Base-by-base conservation (phyloP, 1,140 invertebrate species). In the Euura lappo region DNA sequence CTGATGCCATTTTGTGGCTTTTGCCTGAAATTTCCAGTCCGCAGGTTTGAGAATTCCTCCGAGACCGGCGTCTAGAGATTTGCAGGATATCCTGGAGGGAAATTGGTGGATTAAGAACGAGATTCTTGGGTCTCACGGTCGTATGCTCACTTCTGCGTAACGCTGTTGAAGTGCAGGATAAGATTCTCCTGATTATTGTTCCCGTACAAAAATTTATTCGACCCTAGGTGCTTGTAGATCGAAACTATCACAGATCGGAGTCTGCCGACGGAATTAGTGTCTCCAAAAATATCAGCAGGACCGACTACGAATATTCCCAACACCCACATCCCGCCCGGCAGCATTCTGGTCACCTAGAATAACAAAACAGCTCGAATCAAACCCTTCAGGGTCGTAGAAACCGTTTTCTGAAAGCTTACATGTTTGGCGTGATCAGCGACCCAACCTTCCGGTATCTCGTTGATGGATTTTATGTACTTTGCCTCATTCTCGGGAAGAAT, bases 241-340 rank as follows among this genome's bases (percentile, higher is more conserved):
- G 88, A 83, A 67, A 84, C 84, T 45, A 93, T 76, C 74, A 93
- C 84, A 4, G 87, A 85, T 84, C 86, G 90, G 0, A 93, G 75
- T 84, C 91, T 92, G 47, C 81, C 73, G 69, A 85, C 71, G 68
- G 84, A 83, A 71, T 47, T 74, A 45, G 79, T 80, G 71, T 90
- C 87, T 65, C 86, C 89, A 80, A 94, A 90, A 75, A 91, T 87
- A 79, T 94, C 91, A 76, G 91, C 89, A 78, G 92, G 90, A 42
- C 90, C 90, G 47, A 91, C 87, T 28, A 91, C 81, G 79, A 91
- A 91, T 79, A 90, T 83, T 73, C 90, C 93, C 77, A 95, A 88
- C 67, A 96, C 92, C 86, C 91, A 91, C 87, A 95, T 91, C 43
- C 94, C 94, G 65, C 95, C 94, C 60, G 94, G 94, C 68, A 96